Base-by-base conservation (phyloP, 2,888 invertebrate species). In the Agriotes lineatus region DNA sequence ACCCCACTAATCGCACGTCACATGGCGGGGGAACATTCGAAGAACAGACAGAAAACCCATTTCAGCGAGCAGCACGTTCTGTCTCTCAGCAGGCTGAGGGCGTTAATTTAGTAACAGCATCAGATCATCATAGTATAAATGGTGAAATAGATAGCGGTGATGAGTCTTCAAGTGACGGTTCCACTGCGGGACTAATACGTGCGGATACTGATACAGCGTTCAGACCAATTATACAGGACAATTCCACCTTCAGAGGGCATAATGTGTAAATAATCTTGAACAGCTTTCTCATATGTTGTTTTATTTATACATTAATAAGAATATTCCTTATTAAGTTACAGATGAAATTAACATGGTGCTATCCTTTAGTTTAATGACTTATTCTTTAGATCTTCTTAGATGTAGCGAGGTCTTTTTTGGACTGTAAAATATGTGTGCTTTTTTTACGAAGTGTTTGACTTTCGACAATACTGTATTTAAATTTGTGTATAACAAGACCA, bases 21-120 rank as follows among this genome's bases (percentile, higher is more conserved):
- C 87, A 89, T 84, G 90, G 90, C 56, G 91, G 91, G 64, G 92
- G 92, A 61, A 92, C 92, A n/a, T 92, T 92, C 78, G 85, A 85
- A 61, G 84, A 85, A 69, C 90, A 89, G 78, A 82, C 85, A 0
- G 90, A 89, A 80, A 90, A 90, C 82, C 89, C 89, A 35, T 88
- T 90, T 77, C 83, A 84, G 52, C 84, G 88, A 74, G 88, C 88
- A 12, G 85, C 85, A 64, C 81, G 86, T 12, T 83, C 83, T 0
- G 78, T 83, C 22, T 83, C 83, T 1, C 82, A 83, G 68, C 79
- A 80, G 50, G 64, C 56, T 25, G 70, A 66, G 19, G 67, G 64
- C 30, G 69, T 69, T 5, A 71, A 72, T 45, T 71, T 72, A 56
- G 71, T 72, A 9, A 72, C 72, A 10, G 79, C 82, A 1, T 80